Conservation (phyloP, 2,797 vertebrate species). For the Acestrorhynchus altus region DNA sequence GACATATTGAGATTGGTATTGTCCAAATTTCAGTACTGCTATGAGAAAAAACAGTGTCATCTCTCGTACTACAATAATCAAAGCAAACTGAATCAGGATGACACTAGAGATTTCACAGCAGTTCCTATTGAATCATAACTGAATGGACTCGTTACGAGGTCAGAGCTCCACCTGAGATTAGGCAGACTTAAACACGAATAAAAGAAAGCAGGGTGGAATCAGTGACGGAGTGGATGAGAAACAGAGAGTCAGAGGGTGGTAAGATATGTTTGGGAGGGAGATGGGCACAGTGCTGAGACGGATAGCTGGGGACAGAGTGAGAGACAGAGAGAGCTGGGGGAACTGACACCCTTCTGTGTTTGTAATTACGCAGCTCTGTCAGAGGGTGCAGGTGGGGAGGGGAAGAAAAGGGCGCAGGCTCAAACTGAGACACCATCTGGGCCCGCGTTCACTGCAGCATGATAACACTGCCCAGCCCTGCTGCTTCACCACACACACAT, state of each 20-base stretch:
- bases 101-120: too few species aligned
- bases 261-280: background rate
- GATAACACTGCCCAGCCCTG: conserved; percentile 48
- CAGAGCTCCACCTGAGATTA: background rate
- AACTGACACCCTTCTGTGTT: conserved; percentile 64
- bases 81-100: too few species aligned
- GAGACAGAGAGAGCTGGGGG: conserved; percentile 41
- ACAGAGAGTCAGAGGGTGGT: conserved; percentile 13
- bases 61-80: too few species aligned
- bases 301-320: conserved; percentile 47
- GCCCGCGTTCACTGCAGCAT: conserved; percentile 52
- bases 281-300: conserved; percentile 22
- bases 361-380: conserved; percentile 66
- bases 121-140: background rate
- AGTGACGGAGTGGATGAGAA: background rate
- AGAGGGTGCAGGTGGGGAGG: conserved; percentile 54
- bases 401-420: conserved; percentile 47
- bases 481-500: conserved; percentile 25
- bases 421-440: conserved; percentile 69
- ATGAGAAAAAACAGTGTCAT: too few species aligned
- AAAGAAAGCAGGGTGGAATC: background rate
- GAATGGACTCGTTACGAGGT: background rate
- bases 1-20: too few species aligned
- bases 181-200: background rate
- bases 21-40: too few species aligned